Base-by-base conservation (phyloP, 2,888 invertebrate species). In the Cyclophora albipunctata region DNA sequence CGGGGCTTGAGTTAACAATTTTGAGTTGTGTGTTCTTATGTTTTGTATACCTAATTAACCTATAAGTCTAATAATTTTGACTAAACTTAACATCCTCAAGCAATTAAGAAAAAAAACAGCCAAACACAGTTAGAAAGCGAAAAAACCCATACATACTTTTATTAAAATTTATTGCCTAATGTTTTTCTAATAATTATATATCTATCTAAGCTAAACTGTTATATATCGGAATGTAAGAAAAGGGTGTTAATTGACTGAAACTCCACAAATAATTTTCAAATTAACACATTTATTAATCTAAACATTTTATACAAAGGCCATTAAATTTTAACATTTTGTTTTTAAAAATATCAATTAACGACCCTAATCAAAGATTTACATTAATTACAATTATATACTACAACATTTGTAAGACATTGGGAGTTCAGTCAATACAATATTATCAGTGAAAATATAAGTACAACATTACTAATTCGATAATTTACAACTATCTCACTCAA, bases 191-290 rank as follows among this genome's bases (percentile, higher is more conserved):
- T 37, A 37, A 20, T 20, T 20, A 20, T 20, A 20, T 20, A 20
- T 2, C 20, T 20, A 20, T 20, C 20, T 20, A 20, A 20, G 20
- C 20, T 20, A 20, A 20, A 1, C 20, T 20, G 20, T 20, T 20
- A 20, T 1, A 20, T 20, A 37, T 37, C 37, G 37, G 37, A 37
- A 5, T 37, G 5, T 37, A 37, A 83, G 83, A 85, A 78, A 84
- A 87, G 87, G 87, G 87, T 87, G 87, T 85, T 87, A 87, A 87
- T 86, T 88, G 88, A 88, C 88, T 88, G 87, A 88, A 88, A 88
- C 88, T 88, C 88, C 87, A 88, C 5, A 74, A 73, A 75, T 67
- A 65, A 76, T 84, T 83, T 84, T 75, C 71, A 71, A 81, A 84
- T 72, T 77, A 77, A 78, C 70, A 81, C 80, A 78, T 88, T 88